Percentiles rank a stretch among this genome's conserved stretches.
Evolutionary conservation across 2,888 invertebrate genomes (phyloP).

Genomic region (Machimus rusticus): DNA sequence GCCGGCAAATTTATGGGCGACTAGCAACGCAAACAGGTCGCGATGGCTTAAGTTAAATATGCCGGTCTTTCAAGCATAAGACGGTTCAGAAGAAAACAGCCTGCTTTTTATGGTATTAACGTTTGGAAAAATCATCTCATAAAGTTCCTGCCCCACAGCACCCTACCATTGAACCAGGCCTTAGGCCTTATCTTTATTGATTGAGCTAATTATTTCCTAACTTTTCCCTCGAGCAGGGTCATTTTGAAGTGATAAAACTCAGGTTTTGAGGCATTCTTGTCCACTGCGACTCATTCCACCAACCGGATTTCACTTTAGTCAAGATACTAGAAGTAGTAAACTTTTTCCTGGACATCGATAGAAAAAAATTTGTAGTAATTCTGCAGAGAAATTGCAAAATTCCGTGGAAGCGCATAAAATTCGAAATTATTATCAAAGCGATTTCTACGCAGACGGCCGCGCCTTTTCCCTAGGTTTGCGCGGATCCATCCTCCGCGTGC

Average conservation of each 20-base stretch:
- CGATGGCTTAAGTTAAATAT: not conserved
- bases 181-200: not conserved
- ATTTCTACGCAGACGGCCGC: not conserved
- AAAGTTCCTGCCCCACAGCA: not conserved
- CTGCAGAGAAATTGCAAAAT: not conserved
- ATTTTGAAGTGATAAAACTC: not conserved
- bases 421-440: not conserved
- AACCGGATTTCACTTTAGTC: not conserved
- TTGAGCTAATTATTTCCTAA: not conserved
- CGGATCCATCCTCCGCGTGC: not conserved
- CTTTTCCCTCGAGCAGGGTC: not conserved
- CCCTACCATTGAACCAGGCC: not conserved
- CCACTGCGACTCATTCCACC: not conserved
- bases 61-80: not conserved
- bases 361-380: not conserved
- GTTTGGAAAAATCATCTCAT: not conserved
- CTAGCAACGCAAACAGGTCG: slow-evolving; percentile 3
- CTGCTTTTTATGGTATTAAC: not conserved
- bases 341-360: not conserved
- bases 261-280: not conserved
- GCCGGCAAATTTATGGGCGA: not conserved
- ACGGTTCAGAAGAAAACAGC: not conserved
- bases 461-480: not conserved
- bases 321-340: not conserved
- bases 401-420: not conserved